phyloP scores from a whole-genome alignment of 2,888 invertebrate genomes.

The Epistrophella euchroma region DNA sequence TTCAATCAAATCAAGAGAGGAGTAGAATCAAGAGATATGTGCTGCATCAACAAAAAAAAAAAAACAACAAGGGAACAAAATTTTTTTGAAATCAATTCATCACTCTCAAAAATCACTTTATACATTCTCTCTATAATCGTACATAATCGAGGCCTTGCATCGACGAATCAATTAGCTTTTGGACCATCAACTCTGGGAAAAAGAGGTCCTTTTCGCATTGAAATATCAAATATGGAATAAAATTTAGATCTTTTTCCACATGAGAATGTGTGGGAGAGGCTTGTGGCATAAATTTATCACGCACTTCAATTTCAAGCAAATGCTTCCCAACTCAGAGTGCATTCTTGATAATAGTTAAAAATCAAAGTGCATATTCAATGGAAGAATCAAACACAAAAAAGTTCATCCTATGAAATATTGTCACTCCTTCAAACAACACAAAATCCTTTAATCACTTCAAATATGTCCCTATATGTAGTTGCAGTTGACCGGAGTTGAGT shows the following conservation, averaged over 20 bases:
- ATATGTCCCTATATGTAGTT: slow-evolving; percentile 8
- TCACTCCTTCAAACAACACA: slow-evolving; percentile 18
- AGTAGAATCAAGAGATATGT: too few relatives aligned
- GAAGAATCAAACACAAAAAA: slow-evolving; percentile 7
- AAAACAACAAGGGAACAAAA: background rate
- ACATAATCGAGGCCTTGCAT: background rate
- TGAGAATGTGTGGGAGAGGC: background rate
- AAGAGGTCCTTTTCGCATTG: slow-evolving; percentile 22
- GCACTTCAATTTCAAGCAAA: background rate
- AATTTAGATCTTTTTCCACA: slow-evolving; percentile 1
- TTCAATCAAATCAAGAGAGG: slow-evolving; percentile 8
- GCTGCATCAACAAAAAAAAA: background rate
- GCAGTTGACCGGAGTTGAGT: background rate
- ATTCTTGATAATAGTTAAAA: slow-evolving; percentile 21
- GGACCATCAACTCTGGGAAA: slow-evolving; percentile 8
- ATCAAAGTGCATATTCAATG: background rate
- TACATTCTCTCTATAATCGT: background rate
- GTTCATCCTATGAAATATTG: background rate
- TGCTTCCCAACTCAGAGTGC: background rate
- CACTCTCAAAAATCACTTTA: slow-evolving; percentile 22
- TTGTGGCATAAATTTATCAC: slow-evolving; percentile 7
- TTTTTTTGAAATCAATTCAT: slow-evolving; percentile 38
- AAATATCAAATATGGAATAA: background rate
- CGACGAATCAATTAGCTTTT: slow-evolving; percentile 35
- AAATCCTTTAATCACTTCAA: slow-evolving; percentile 26